phyloP scores from a whole-genome alignment of 2,888 invertebrate species.

The Lepidocyrtinus sp. region DNA sequence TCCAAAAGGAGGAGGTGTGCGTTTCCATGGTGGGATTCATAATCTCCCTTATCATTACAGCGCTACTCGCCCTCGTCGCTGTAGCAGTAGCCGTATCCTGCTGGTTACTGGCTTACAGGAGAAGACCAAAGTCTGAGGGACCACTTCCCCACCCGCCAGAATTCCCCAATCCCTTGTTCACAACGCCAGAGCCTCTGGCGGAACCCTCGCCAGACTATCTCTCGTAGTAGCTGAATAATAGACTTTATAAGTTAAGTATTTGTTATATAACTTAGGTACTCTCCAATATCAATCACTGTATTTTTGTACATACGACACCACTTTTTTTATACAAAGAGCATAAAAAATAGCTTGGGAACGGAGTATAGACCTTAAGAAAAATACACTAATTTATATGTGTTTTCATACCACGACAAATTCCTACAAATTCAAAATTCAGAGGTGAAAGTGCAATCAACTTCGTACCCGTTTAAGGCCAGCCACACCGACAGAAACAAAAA shows the following conservation, averaged over 20 bases:
- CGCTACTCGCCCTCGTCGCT: slow-evolving; percentile 90
- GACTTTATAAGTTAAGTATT: slow-evolving; percentile 30
- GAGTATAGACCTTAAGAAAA: too few relatives aligned
- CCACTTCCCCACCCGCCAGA: slow-evolving; percentile 95
- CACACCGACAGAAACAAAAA: neutral
- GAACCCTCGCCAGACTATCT: slow-evolving; percentile 88
- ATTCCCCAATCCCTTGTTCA: slow-evolving; percentile 94
- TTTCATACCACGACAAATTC: too few relatives aligned
- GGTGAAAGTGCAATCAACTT: neutral
- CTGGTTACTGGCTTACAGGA: slow-evolving; percentile 94
- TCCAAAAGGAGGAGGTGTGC: slow-evolving; percentile 83
- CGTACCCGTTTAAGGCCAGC: neutral
- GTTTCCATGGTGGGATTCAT: slow-evolving; percentile 95
- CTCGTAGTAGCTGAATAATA: slow-evolving; percentile 69
- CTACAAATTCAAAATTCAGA: too few relatives aligned
- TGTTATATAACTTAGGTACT: slow-evolving; percentile 37
- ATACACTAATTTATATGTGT: too few relatives aligned
- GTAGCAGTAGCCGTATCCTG: slow-evolving; percentile 96
- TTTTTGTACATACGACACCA: slow-evolving; percentile 28
- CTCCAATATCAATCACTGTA: too few relatives aligned
- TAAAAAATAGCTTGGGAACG: slow-evolving; percentile 19
- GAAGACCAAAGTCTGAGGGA: slow-evolving; percentile 88
- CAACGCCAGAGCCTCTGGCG: slow-evolving; percentile 84
- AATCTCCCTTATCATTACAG: slow-evolving; percentile 92
- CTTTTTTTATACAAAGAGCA: slow-evolving; percentile 23